A percentile compares a stretch with the other conserved stretches of the same genome.
These are phyloP conservation scores for Ischnura elegans DNA, from an alignment of 2,888 invertebrate species.

Conservation along the genomic window DNA sequence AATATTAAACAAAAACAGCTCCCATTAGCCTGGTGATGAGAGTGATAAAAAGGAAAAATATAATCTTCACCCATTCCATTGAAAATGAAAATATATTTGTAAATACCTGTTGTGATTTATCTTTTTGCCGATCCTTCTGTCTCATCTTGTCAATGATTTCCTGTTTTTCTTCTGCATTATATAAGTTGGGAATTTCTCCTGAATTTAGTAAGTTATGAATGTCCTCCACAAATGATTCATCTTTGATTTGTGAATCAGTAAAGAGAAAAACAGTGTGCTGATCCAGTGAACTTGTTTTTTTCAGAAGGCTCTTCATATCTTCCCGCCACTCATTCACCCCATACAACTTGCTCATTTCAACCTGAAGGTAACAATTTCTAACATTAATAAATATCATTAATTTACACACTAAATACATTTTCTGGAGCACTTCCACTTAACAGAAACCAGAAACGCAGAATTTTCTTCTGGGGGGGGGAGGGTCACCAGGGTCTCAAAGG, in stretches of 20 bases:
- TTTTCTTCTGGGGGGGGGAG: too few relatives aligned
- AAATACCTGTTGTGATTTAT: slow-evolving; percentile 85
- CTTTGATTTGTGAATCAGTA: slow-evolving; percentile 94
- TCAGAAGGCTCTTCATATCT: slow-evolving; percentile 90
- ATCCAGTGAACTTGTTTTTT: slow-evolving; percentile 90
- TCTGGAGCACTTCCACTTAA: not conserved
- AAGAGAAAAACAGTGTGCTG: slow-evolving; percentile 94
- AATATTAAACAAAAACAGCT: too few relatives aligned
- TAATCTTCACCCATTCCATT: not conserved
- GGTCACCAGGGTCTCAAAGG: too few relatives aligned
- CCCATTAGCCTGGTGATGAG: too few relatives aligned
- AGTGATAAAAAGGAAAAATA: too few relatives aligned
- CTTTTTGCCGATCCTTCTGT: slow-evolving; percentile 90
- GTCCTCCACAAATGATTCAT: slow-evolving; percentile 95
- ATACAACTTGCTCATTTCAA: slow-evolving; percentile 94
- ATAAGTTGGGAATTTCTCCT: slow-evolving; percentile 96
- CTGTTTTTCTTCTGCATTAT: slow-evolving; percentile 90
- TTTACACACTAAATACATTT: not conserved
- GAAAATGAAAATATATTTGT: not conserved
- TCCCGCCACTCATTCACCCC: slow-evolving; percentile 93
- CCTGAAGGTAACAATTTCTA: slow-evolving; percentile 79
- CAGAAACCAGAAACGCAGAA: too few relatives aligned
- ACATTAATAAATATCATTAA: not conserved
- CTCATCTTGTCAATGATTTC: slow-evolving; percentile 97
- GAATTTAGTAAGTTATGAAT: slow-evolving; percentile 95